These are phyloP conservation scores for Macrostomum lignano DNA, from an alignment of 1,140 invertebrate species.

Conservation along the genomic window DNA sequence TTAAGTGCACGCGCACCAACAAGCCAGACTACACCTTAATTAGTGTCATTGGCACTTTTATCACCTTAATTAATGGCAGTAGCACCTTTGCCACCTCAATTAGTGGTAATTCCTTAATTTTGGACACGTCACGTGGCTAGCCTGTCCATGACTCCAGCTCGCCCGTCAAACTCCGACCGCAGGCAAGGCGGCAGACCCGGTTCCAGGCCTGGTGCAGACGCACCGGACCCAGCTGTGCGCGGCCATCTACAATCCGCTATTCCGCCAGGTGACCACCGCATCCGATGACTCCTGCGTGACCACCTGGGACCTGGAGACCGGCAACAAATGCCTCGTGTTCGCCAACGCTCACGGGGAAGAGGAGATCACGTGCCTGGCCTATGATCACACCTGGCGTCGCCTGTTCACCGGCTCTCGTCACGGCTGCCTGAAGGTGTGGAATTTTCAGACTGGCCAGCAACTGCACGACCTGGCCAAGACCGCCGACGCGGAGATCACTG, in stretches of 20 bases:
- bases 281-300: slow-evolving; percentile 23
- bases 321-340: slow-evolving; percentile 22
- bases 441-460: slow-evolving; percentile 26
- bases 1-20: too few relatives aligned
- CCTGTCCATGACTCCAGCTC: too few relatives aligned
- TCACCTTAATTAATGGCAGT: too few relatives aligned
- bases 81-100: too few relatives aligned
- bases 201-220: slow-evolving; percentile 11
- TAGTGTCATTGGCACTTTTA: too few relatives aligned
- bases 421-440: too few relatives aligned
- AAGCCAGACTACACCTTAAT: too few relatives aligned
- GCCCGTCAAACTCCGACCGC: too few relatives aligned
- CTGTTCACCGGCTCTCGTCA: slow-evolving; percentile 21
- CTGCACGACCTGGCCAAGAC: slow-evolving; percentile 20
- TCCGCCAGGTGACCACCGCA: slow-evolving; percentile 27
- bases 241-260: slow-evolving; percentile 22
- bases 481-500: slow-evolving; percentile 21
- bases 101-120: too few relatives aligned
- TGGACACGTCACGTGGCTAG: too few relatives aligned
- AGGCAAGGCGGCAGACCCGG: too few relatives aligned
- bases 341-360: slow-evolving; percentile 24
- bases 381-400: slow-evolving; percentile 16
- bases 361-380: slow-evolving; percentile 22
- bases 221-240: slow-evolving; percentile 20
- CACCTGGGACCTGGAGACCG: slow-evolving; percentile 25